Evolutionary conservation across 2,113 vertebrate genomes (phyloP).

Genomic region (Parotia lawesii): DNA sequence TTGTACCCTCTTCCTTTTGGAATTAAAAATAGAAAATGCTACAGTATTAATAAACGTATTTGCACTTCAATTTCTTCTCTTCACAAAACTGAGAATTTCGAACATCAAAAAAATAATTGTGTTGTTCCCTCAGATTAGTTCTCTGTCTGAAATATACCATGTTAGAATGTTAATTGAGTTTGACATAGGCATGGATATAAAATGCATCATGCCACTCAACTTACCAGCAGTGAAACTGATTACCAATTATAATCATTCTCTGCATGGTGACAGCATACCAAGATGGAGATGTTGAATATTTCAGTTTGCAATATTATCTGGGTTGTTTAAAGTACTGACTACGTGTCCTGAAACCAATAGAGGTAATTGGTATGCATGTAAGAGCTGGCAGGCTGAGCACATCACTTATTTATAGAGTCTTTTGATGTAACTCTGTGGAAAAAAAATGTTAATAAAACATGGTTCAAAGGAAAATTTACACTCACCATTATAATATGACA

Average conservation of each 20-base stretch:
- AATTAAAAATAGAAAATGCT: slow-evolving; percentile 7
- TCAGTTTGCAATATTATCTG: slow-evolving; percentile 81
- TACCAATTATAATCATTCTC: slow-evolving; percentile 82
- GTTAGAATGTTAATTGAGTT: slow-evolving; percentile 82
- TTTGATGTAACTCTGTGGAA: slow-evolving; percentile 77
- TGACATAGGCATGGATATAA: slow-evolving; percentile 79
- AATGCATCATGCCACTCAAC: slow-evolving; percentile 77
- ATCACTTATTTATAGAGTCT: slow-evolving; percentile 85
- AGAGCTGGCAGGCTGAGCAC: slow-evolving; percentile 73
- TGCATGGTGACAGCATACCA: slow-evolving; percentile 76
- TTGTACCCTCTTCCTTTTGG: neutral
- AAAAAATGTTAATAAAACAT: slow-evolving; percentile 79
- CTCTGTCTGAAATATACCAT: slow-evolving; percentile 69
- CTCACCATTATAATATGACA: slow-evolving; percentile 74
- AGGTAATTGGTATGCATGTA: slow-evolving; percentile 84
- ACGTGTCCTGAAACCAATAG: slow-evolving; percentile 81
- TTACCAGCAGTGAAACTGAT: slow-evolving; percentile 79
- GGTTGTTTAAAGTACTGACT: slow-evolving; percentile 83
- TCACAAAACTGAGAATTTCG: slow-evolving; percentile 51
- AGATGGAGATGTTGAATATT: slow-evolving; percentile 83
- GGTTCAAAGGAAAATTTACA: slow-evolving; percentile 80
- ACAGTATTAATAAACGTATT: slow-evolving; percentile 40
- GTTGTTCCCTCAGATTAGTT: slow-evolving; percentile 70
- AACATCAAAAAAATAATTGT: slow-evolving; percentile 65
- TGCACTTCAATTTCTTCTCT: slow-evolving; percentile 40